A percentile compares a stretch with the other conserved stretches of the same genome.
phyloP scores from a whole-genome alignment of 2,888 invertebrate species.

The Pyralis farinalis region DNA sequence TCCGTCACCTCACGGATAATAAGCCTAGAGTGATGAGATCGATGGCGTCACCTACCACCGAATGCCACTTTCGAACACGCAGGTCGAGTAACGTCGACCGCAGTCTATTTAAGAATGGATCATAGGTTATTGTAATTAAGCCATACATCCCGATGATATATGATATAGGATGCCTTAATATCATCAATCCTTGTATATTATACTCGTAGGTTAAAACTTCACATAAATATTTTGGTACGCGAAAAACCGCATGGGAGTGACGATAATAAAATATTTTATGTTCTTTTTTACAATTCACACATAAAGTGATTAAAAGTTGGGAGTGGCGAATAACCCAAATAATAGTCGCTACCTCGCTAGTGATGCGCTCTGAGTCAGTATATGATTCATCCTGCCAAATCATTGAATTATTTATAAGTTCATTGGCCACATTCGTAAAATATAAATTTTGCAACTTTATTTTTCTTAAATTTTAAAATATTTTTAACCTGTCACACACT shows the following conservation, averaged over 20 bases:
- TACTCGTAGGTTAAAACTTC: background rate
- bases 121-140: too few species aligned
- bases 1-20: too few species aligned
- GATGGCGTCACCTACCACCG: too few species aligned
- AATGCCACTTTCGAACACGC: too few species aligned
- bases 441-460: constrained; percentile 6
- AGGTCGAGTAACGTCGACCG: too few species aligned
- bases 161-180: too few species aligned
- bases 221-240: background rate
- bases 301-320: constrained; percentile 18
- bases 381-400: constrained; percentile 9
- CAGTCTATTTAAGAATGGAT: too few species aligned
- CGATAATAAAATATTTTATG: constrained; percentile 10
- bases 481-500: background rate
- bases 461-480: background rate
- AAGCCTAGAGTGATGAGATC: too few species aligned
- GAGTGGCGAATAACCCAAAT: constrained; percentile 21
- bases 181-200: too few species aligned
- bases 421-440: constrained; percentile 6
- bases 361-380: constrained; percentile 25
- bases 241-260: constrained; percentile 14
- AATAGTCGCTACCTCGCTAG: constrained; percentile 8
- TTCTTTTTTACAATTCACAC: constrained; percentile 22
- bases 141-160: too few species aligned
- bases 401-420: constrained; percentile 9